Evolutionary conservation across 1,140 invertebrate species (phyloP), one percentile per base, ranked within the genome.

Genomic region (Drosophila subpulchrella): DNA sequence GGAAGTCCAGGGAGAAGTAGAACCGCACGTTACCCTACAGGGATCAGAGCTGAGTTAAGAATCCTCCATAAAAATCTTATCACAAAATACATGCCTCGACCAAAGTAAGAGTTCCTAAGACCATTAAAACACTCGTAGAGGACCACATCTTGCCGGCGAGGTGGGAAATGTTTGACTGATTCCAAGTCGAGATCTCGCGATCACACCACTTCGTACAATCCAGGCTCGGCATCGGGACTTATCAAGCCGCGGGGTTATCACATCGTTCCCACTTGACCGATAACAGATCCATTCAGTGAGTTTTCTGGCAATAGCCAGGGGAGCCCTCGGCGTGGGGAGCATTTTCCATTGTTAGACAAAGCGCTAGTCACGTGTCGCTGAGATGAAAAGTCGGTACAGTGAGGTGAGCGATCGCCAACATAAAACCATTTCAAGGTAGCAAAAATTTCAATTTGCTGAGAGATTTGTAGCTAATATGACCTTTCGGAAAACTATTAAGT

Each of bases 1-100:
- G 38, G 32, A 88, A 89, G 44, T 88, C 80, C 53, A 88, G 17
- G 1, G 83, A 27, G 32, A 89, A 83, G 34, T 84, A 75, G 15
- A 88, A 88, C 4, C 59, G 42, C 6, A 80, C 54, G 15, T 76
- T 83, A 5, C 60, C 72, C 84, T 86, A 48, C 7, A 65, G 54
- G 24, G 7, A 36, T 58, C 8, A 62, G 20, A 39, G n/a, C 24
- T 53, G 6, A 10, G 15, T 46, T 44, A 10, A 5, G 2, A 36
- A 17, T 8, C n/a, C 7, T 10, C 38, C 3, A 6, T 0, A 56
- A 7, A 4, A 38, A 8, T 15, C 20, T 4, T 10, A 17, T 48
- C 41, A 8, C 4, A 4, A 5, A 42, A 36, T 5, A 54, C 76
- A 6, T 84, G 27, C 81, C 81, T 85, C 24, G 4, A 38, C 58